Conservation (phyloP, 2,797 vertebrate species). For the Cossypha dichroa region DNA sequence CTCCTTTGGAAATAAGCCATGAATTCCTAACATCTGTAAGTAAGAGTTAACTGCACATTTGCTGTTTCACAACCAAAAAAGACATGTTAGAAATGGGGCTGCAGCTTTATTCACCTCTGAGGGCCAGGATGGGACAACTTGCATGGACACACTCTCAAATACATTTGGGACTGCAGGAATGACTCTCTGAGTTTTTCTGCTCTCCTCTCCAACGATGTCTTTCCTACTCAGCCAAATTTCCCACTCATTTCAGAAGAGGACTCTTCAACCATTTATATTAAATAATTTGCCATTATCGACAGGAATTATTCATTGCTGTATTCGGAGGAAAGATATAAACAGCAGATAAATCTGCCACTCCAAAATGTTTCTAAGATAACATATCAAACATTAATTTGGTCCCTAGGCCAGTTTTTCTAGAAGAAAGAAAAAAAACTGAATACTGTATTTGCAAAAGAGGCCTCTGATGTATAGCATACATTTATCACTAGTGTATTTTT, state of each 20-base stretch:
- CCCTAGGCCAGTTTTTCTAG: background rate
- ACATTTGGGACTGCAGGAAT: background rate
- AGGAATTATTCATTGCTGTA: slow-evolving; percentile 35
- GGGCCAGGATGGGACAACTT: background rate
- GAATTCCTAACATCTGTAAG: background rate
- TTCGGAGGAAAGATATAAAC: slow-evolving; percentile 34
- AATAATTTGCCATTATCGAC: slow-evolving; percentile 15
- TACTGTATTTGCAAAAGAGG: slow-evolving; percentile 9
- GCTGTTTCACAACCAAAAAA: background rate
- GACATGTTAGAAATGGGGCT: background rate
- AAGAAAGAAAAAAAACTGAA: background rate
- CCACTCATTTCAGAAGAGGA: background rate
- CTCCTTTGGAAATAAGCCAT: background rate
- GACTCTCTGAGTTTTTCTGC: background rate
- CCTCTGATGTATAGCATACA: slow-evolving; percentile 40
- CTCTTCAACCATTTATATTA: slow-evolving; percentile 27
- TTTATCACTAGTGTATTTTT: slow-evolving; percentile 40
- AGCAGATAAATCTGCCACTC: slow-evolving; percentile 50
- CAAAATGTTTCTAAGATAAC: slow-evolving; percentile 31
- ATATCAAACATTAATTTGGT: slow-evolving; percentile 41
- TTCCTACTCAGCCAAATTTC: background rate
- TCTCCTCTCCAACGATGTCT: background rate
- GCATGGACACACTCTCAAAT: background rate
- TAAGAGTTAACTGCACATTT: background rate
- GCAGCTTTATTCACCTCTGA: background rate